Conservation (phyloP, 1,140 invertebrate genomes). For the Meloidogyne chitwoodi region DNA sequence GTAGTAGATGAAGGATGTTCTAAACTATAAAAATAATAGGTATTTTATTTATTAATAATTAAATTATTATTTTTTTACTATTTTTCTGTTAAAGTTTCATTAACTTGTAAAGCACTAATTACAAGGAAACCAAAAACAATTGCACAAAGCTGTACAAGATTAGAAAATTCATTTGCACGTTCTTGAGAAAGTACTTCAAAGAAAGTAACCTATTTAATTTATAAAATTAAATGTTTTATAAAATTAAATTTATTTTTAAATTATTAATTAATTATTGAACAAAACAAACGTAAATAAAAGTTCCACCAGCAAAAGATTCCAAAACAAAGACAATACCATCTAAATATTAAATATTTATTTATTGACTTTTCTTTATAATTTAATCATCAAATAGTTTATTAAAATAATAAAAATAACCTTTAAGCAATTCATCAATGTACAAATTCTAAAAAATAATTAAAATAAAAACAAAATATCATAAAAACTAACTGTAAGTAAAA, state of each 20-base stretch:
- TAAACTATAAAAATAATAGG: not conserved
- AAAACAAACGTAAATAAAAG: slow-evolving; percentile 52
- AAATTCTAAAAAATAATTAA: slow-evolving; percentile 28
- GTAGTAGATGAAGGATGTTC: not conserved
- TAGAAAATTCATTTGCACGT: slow-evolving; percentile 53
- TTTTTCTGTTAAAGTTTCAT: slow-evolving; percentile 3
- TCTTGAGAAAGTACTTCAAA: slow-evolving; percentile 52
- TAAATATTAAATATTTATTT: not conserved
- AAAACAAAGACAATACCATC: slow-evolving; percentile 53
- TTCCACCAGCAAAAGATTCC: slow-evolving; percentile 58
- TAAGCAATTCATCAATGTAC: slow-evolving; percentile 42
- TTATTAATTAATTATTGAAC: not conserved
- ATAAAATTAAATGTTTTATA: not conserved
- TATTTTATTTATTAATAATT: not conserved
- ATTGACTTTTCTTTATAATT: not conserved
- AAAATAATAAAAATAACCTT: not conserved
- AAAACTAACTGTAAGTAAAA: slow-evolving; percentile 31
- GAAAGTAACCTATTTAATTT: slow-evolving; percentile 28
- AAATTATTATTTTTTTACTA: not conserved
- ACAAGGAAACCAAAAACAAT: slow-evolving; percentile 52
- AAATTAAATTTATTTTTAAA: not conserved
- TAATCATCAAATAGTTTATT: not conserved
- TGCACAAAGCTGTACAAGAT: slow-evolving; percentile 49
- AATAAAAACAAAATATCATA: not conserved
- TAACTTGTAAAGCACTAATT: slow-evolving; percentile 48